These are phyloP conservation scores for Triplophysa bombifrons DNA, from an alignment of 2,797 vertebrate genomes.

Conservation along the genomic window DNA sequence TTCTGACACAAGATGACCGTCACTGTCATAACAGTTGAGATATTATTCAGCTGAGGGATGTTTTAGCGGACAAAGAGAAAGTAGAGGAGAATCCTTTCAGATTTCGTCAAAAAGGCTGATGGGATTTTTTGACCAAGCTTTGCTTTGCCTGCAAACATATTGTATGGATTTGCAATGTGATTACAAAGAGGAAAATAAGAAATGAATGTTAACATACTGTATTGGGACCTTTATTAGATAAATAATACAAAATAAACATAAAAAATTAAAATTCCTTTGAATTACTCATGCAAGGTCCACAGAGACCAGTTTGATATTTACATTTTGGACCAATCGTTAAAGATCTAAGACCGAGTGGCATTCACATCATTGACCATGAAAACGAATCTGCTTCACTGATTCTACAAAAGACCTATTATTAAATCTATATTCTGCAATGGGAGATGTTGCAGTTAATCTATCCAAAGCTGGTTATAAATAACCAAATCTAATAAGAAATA, in stretches of 20 bases:
- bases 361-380: too few species aligned
- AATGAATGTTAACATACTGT: too few species aligned
- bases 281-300: too few species aligned
- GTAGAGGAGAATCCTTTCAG: conserved; percentile 11
- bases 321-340: not conserved
- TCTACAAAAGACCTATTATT: not conserved
- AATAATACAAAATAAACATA: too few species aligned
- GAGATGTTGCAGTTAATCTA: not conserved
- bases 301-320: not conserved
- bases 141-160: not conserved
- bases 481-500: not conserved
- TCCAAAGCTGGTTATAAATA: not conserved
- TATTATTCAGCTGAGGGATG: conserved; percentile 35
- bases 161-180: not conserved
- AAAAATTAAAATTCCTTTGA: too few species aligned
- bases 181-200: too few species aligned
- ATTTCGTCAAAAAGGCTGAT: not conserved
- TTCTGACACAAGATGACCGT: conserved; percentile 48
- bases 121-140: not conserved
- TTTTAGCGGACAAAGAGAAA: conserved; percentile 18
- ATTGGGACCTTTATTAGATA: too few species aligned
- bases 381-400: too few species aligned
- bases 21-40: conserved; percentile 50
- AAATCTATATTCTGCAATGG: not conserved
- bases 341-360: not conserved